Conservation (phyloP, 2,797 vertebrate species). For the Pseudochirops cupreus region DNA sequence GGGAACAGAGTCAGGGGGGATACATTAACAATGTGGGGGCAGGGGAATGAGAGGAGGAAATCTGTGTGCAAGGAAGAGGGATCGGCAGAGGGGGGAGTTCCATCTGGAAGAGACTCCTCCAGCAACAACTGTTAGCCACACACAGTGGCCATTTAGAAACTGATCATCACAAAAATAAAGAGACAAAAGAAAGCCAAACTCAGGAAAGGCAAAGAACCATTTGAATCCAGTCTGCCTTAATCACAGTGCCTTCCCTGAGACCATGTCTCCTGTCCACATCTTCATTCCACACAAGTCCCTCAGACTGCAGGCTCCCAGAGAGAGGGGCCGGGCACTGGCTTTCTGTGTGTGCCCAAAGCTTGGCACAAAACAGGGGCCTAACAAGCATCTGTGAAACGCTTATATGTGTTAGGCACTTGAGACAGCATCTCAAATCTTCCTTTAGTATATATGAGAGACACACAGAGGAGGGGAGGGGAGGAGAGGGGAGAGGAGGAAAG, state of each 20-base stretch:
- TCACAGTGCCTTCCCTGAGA: neutral
- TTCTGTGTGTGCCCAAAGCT: neutral
- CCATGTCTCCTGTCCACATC: neutral
- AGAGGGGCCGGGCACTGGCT: neutral
- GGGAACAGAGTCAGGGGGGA: neutral
- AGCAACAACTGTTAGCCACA: neutral
- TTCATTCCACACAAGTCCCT: neutral
- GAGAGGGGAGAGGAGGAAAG: accelerated
- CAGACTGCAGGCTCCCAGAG: neutral
- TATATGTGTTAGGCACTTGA: neutral
- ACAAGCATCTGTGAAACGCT: neutral
- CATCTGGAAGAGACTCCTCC: neutral
- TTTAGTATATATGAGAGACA: neutral
- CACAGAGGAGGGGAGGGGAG: too few species aligned
- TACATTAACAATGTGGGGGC: neutral
- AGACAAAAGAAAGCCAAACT: neutral
- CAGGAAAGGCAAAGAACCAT: neutral
- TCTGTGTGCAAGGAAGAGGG: neutral
- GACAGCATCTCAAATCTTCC: neutral
- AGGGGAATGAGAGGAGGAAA: neutral
- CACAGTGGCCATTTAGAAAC: neutral
- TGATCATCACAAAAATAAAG: neutral
- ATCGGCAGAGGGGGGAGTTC: neutral
- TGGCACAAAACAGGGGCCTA: neutral
- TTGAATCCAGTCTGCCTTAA: neutral